Evolutionary conservation across 1,140 invertebrate genomes (phyloP).

Genomic region (Atta cephalotes): DNA sequence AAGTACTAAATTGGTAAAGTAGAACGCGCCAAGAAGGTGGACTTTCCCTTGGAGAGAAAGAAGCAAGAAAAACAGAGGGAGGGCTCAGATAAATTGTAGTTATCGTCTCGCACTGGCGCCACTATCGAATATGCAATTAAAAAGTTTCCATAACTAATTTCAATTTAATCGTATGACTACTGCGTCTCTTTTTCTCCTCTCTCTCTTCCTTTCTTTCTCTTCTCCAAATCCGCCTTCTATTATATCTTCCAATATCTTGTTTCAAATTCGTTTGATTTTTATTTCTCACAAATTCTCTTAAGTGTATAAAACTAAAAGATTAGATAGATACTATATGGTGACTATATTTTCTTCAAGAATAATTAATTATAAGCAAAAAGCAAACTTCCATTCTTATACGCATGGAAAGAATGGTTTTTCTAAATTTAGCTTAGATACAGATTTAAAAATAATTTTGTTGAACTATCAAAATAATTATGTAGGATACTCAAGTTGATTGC

Average conservation of each 20-base stretch:
- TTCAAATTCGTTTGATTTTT: not conserved
- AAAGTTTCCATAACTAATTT: slow-evolving; percentile 84
- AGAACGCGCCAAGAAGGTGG: slow-evolving; percentile 28
- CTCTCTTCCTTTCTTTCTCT: slow-evolving; percentile 13
- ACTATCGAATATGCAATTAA: slow-evolving; percentile 84
- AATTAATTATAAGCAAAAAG: not conserved
- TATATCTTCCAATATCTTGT: slow-evolving; percentile 30
- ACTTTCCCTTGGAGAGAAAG: slow-evolving; percentile 20
- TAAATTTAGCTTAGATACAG: too few species aligned
- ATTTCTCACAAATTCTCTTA: not conserved
- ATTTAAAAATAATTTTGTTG: too few species aligned
- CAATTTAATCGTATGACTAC: slow-evolving; percentile 81
- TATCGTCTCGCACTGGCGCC: slow-evolving; percentile 63
- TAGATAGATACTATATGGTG: not conserved
- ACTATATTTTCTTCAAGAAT: not conserved
- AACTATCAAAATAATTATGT: too few species aligned
- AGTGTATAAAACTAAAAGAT: not conserved
- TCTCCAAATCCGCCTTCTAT: not conserved
- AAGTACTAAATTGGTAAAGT: slow-evolving; percentile 75
- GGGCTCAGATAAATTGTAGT: slow-evolving; percentile 78
- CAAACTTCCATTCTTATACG: not conserved
- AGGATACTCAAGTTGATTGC: too few species aligned
- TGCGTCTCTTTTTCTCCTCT: slow-evolving; percentile 20
- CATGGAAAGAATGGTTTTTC: too few species aligned
- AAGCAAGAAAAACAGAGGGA: slow-evolving; percentile 30